Percentiles rank a stretch among this genome's conserved stretches.
These are phyloP conservation scores for Frankliniella intonsa DNA, from an alignment of 2,888 invertebrate genomes.

Conservation along the genomic window DNA sequence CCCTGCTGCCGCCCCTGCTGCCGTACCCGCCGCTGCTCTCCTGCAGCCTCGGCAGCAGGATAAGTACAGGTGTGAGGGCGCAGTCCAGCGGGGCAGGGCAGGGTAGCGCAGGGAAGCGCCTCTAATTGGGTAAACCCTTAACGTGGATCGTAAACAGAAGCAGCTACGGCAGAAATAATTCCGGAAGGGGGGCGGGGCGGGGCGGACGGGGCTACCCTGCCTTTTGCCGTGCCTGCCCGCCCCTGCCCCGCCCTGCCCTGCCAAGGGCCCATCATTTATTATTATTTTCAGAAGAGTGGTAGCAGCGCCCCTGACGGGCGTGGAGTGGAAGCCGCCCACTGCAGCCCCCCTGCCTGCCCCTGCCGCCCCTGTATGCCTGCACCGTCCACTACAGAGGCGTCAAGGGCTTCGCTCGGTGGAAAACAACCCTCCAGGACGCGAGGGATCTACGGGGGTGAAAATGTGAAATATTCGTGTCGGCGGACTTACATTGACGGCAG, in stretches of 20 bases:
- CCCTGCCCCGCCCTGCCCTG: neutral
- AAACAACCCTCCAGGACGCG: no score
- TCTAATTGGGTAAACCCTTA: conserved; percentile 21
- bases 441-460: no score
- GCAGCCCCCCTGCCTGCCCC: neutral
- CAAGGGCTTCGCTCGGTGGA: no score
- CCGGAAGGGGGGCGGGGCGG: neutral
- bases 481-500: no score
- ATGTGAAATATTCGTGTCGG: no score
- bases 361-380: no score
- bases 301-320: neutral
- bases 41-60: neutral
- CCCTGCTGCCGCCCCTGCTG: neutral
- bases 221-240: neutral
- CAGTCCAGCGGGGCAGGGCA: no score
- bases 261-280: neutral
- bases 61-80: neutral
- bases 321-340: neutral
- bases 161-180: neutral
- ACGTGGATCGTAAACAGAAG: conserved; percentile 21
- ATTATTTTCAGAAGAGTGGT: neutral
- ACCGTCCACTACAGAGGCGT: no score
- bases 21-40: neutral
- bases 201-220: neutral
- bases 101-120: neutral